Evolutionary conservation across 2,113 vertebrate species (phyloP), one percentile per base, ranked within the genome.

Genomic region (Hemichromis elongatus): DNA sequence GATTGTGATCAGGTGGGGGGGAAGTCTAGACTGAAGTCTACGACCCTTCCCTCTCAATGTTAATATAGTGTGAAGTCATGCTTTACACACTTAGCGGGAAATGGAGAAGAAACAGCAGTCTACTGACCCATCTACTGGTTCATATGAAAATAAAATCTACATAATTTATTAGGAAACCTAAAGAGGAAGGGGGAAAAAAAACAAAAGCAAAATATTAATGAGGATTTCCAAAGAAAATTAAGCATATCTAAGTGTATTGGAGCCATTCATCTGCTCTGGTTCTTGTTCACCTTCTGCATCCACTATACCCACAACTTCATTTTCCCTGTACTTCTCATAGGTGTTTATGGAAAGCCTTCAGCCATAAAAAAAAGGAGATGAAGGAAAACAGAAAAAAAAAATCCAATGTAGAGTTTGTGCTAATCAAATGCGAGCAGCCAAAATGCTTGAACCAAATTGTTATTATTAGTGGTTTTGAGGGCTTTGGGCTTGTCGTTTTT

Each of bases 321-420:
- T 89, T 93, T 91, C 86, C 86, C 28, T 57, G 82, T 59, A 86
- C 92, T 91, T 94, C 79, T 90, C 79, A 79, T 30, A 93, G 92
- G 90, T 94, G 89, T 95, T 94, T 91, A 94, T 93, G 94, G 91
- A 95, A 94, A 94, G 90, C 90, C 84, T 91, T 90, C 37, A 54
- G 78, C 90, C 89, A 86, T 93, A 68, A 81, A 81, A 56, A 57
- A 86, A 89, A 80, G 70, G 63, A 86, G 79, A 87, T 79, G 75
- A 45, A 75, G 68, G 26, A 81, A 52, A 50, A 42, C 21, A 54
- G 8, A n/a, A 70, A 82, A 77, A 82, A 77, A 85, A 84, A 82
- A 77, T 54, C 66, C 11, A 80, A 88, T 75, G 85, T 77, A 75
- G 81, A 92, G 86, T 90, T 86, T 89, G 79, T 87, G 86, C 86